Base-by-base conservation (phyloP, 2,797 vertebrate genomes). In the Acanthurus lineatus region DNA sequence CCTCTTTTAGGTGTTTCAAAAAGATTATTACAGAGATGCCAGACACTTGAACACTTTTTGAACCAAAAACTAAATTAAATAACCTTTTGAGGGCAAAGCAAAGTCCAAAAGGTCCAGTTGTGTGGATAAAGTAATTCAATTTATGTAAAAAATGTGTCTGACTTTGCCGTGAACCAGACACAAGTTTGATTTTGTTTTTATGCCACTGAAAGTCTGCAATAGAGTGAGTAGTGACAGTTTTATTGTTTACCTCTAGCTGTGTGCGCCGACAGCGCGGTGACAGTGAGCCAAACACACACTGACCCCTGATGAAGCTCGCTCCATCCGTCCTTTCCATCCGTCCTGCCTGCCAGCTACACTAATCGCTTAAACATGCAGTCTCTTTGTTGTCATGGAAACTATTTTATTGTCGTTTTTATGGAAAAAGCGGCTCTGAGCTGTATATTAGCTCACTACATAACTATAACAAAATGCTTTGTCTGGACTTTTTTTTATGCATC, bases 311-410 rank as follows among this genome's bases (percentile, higher is more conserved):
- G 73, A 85, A 49, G 45, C 79, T 63, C 76, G 3, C 54, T 71
- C 65, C 32, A 17, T 66, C n/a, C 8, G 44, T 70, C 54, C 62
- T 72, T 45, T 54, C 66, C 70, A n/a, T 45, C 32, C 14, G 48
- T 67, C 32, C 59, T 72, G 78, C 79, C 84, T 76, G 63, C 69
- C 53, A 76, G 82, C 88, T 69, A 77, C 74, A 77, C 82, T 89
- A 91, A 93, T 92, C 82, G 61, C 75, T 84, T 77, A 73, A 87
- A 84, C 81, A 82, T 85, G 80, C 79, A 67, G 79, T 77, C 81
- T 80, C 80, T 76, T 83, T 69, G 91, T 94, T 83, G 87, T 92
- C 92, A 94, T 92, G 91, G 92, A 88, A 93, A 94, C 91, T 12
- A 59, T 84, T 91, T 86, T 90, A 93, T 93, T 88, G 87, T 88